Evolutionary conservation across 2,797 vertebrate species (phyloP).

Genomic region (Halcyon leucocephala): DNA sequence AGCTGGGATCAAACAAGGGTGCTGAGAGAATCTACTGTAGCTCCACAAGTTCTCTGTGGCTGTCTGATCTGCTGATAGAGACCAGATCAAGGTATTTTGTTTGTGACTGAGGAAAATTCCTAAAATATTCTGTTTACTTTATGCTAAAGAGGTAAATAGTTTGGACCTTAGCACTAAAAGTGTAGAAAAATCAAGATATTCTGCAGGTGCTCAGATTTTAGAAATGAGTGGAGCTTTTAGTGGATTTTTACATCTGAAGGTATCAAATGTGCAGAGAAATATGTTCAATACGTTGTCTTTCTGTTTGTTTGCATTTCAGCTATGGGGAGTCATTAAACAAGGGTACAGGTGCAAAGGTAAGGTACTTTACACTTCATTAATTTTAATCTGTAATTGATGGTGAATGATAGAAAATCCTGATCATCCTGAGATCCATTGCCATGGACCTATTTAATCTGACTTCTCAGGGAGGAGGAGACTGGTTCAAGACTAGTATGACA

Average conservation of each 20-base stretch:
- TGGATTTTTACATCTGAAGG: neutral
- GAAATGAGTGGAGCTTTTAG: neutral
- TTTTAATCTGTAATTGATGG: neutral
- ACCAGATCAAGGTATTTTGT: neutral
- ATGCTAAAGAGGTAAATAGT: neutral
- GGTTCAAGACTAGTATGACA: neutral
- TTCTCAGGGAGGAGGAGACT: neutral
- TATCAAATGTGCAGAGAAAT: neutral
- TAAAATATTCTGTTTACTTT: neutral
- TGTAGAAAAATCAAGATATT: neutral
- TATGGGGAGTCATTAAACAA: conserved; percentile 98
- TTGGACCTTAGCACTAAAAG: neutral
- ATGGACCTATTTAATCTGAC: neutral
- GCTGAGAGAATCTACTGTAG: neutral
- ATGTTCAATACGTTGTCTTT: neutral
- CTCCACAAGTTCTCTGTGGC: neutral
- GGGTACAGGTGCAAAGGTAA: conserved; percentile 95
- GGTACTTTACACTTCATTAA: neutral
- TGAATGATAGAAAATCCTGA: neutral
- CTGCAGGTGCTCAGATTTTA: neutral
- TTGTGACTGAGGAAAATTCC: neutral
- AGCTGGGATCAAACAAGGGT: neutral
- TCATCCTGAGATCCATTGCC: neutral
- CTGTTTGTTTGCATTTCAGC: conserved; percentile 61
- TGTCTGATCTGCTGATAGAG: neutral